Percentiles rank a stretch among this genome's conserved stretches.
phyloP scores from a whole-genome alignment of 2,797 vertebrate genomes.

The Dendrocincla tyrannina region DNA sequence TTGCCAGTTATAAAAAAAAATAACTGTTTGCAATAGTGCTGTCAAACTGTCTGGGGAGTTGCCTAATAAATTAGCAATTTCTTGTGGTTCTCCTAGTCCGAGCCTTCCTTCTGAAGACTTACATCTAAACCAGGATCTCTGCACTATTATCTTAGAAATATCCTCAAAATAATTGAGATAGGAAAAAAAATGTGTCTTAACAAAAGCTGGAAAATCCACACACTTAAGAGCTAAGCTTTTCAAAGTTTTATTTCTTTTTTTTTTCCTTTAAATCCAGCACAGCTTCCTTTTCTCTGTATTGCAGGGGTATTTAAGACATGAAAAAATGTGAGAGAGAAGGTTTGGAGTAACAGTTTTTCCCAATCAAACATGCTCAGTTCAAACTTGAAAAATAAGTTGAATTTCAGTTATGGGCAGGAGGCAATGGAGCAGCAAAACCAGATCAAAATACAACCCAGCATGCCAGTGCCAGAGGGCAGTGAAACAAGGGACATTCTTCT shows the following conservation, averaged over 20 bases:
- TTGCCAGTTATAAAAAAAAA: not conserved
- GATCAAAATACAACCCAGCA: not conserved
- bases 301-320: not conserved
- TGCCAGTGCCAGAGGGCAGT: not conserved
- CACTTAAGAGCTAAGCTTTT: not conserved
- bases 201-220: not conserved
- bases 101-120: not conserved
- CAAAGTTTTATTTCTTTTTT: not conserved
- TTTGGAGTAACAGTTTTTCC: not conserved
- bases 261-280: not conserved
- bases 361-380: not conserved
- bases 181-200: not conserved
- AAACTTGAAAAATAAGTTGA: not conserved
- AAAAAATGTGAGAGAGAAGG: not conserved
- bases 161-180: not conserved
- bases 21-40: not conserved
- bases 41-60: not conserved
- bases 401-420: not conserved
- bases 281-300: not conserved
- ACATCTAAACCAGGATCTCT: not conserved
- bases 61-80: constrained; percentile 9
- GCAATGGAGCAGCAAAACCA: not conserved
- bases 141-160: not conserved
- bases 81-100: not conserved
- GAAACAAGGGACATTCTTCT: not conserved